These are phyloP conservation scores for Trisateles emortualis DNA, from an alignment of 2,888 invertebrate genomes.

Conservation along the genomic window DNA sequence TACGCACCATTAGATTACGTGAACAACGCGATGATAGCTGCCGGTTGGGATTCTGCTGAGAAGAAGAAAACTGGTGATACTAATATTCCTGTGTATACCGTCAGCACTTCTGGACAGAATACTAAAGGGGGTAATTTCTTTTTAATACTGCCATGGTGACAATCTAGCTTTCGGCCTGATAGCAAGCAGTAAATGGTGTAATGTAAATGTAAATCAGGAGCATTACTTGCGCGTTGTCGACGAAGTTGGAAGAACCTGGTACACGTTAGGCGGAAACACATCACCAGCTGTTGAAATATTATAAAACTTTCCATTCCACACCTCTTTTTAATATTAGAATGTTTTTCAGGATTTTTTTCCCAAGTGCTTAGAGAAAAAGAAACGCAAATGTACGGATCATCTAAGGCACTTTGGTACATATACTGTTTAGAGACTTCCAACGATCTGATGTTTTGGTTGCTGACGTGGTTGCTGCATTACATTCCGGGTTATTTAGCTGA, in stretches of 20 bases:
- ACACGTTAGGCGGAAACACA: too few species aligned
- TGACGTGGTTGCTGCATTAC: slow-evolving; percentile 7
- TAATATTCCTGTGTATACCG: slow-evolving; percentile 19
- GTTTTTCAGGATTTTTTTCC: neutral
- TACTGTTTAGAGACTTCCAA: neutral
- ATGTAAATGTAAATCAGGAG: too few species aligned
- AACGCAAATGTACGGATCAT: neutral
- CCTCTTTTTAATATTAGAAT: too few species aligned
- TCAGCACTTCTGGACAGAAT: neutral
- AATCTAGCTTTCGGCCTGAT: too few species aligned
- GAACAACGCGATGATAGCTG: slow-evolving; percentile 13
- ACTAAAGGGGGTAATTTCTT: neutral
- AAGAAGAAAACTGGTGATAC: slow-evolving; percentile 7
- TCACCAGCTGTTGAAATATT: too few species aligned
- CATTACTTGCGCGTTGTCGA: too few species aligned
- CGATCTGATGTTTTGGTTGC: neutral
- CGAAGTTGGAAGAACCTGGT: too few species aligned
- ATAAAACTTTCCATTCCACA: too few species aligned
- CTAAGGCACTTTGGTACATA: neutral
- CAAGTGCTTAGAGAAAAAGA: neutral
- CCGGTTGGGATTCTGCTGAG: slow-evolving; percentile 19
- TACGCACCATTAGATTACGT: slow-evolving; percentile 7
- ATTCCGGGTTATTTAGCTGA: slow-evolving; percentile 2
- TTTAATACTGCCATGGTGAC: too few species aligned
- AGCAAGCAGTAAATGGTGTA: too few species aligned